Conservation (phyloP, 2,113 vertebrate species). For the Cariama cristata region DNA sequence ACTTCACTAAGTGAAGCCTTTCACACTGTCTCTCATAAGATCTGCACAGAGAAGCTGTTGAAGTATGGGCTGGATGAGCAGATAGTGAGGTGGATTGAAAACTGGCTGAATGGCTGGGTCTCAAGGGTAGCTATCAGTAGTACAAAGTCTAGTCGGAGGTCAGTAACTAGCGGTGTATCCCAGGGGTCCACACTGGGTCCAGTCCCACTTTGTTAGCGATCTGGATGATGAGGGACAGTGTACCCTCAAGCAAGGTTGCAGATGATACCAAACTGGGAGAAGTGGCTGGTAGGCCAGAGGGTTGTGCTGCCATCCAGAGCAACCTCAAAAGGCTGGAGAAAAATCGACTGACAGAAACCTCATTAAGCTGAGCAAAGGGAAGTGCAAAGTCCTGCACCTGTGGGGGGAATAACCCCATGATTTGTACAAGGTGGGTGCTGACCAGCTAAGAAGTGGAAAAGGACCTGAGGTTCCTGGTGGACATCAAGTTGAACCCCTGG, state of each 20-base stretch:
- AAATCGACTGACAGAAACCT: not conserved
- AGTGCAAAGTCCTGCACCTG: not conserved
- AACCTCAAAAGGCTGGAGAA: not conserved
- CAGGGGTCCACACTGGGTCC: not conserved
- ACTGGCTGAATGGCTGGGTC: not conserved
- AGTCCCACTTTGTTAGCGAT: not conserved
- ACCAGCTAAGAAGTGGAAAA: not conserved
- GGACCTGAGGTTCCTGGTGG: not conserved
- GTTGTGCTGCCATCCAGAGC: not conserved
- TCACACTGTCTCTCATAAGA: not conserved
- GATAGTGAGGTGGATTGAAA: not conserved
- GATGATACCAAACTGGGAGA: not conserved
- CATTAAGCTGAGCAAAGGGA: not conserved
- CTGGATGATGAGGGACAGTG: not conserved
- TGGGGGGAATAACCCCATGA: not conserved
- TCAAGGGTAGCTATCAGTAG: not conserved
- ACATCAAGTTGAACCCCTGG: not conserved
- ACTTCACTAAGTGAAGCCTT: not conserved
- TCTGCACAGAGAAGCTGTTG: not conserved
- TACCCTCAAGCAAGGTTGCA: not conserved
- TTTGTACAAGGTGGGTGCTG: not conserved
- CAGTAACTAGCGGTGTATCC: not conserved
- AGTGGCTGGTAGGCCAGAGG: not conserved
- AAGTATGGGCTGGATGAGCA: not conserved
- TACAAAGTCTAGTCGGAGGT: not conserved